Conservation (phyloP, 2,113 vertebrate species). For the Marcusenius ussheri region DNA sequence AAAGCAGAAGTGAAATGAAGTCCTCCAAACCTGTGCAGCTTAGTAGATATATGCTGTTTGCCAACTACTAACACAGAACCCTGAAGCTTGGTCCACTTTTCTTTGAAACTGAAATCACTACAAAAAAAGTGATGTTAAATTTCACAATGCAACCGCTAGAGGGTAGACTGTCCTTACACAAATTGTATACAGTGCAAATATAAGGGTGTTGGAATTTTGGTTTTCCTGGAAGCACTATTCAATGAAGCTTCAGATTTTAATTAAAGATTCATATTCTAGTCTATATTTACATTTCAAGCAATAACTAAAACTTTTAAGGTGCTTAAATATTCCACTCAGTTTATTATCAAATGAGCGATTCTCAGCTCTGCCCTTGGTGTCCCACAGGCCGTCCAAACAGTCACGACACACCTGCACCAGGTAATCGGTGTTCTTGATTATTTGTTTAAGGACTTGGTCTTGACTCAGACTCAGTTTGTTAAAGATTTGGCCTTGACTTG, state of each 20-base stretch:
- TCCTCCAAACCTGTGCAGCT: not conserved
- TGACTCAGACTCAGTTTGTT: too few species aligned
- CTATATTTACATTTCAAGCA: not conserved
- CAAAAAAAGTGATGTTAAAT: not conserved
- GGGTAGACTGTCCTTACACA: not conserved
- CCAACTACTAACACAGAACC: constrained; percentile 1
- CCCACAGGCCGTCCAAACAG: not conserved
- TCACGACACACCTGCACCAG: not conserved
- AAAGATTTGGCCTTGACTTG: not conserved
- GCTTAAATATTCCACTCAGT: not conserved
- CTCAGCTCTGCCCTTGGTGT: not conserved
- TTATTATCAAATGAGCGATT: not conserved
- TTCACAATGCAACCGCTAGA: not conserved
- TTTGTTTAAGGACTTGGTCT: not conserved
- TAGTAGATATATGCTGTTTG: constrained; percentile 51
- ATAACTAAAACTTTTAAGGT: not conserved
- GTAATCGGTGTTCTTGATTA: not conserved
- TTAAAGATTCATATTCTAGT: not conserved
- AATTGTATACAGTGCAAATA: not conserved
- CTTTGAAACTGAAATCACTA: not conserved
- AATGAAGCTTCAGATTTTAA: not conserved
- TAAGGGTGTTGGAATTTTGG: not conserved
- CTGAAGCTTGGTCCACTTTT: not conserved
- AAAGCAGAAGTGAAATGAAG: not conserved
- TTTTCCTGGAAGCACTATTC: not conserved